A percentile compares a stretch with the other conserved stretches of the same genome.
phyloP scores from a whole-genome alignment of 2,797 vertebrate species.

The Borostomias antarcticus region DNA sequence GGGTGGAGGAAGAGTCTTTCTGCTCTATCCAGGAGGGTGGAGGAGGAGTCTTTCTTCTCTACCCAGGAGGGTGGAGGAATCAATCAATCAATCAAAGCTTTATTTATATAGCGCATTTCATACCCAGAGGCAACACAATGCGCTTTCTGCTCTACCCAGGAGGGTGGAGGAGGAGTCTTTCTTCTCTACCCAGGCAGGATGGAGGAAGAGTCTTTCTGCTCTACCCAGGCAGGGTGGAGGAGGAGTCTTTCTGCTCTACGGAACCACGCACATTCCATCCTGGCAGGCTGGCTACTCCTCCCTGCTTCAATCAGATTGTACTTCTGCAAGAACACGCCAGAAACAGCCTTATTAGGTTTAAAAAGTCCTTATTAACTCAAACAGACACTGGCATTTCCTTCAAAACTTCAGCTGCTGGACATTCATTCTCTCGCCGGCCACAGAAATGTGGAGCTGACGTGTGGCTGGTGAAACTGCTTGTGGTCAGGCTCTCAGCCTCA shows the following conservation, averaged over 20 bases:
- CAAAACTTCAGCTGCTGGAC: slow-evolving; percentile 22
- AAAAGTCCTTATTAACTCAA: slow-evolving; percentile 50
- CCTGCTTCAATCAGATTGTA: slow-evolving; percentile 20
- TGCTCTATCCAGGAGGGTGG: slow-evolving; percentile 26
- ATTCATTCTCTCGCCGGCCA: slow-evolving; percentile 6
- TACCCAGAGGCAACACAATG: too few species aligned
- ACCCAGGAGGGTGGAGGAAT: too few species aligned
- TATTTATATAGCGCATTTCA: too few species aligned
- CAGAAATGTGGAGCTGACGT: slow-evolving; percentile 32
- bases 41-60: slow-evolving; percentile 33
- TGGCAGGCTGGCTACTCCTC: slow-evolving; percentile 31
- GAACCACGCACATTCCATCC: slow-evolving; percentile 35
- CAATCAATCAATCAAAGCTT: too few species aligned
- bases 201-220: too few species aligned
- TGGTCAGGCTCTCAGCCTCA: slow-evolving; percentile 50
- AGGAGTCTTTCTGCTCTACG: slow-evolving; percentile 32
- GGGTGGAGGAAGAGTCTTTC: slow-evolving; percentile 31
- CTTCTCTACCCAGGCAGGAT: slow-evolving; percentile 21
- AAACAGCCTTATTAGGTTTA: slow-evolving; percentile 51
- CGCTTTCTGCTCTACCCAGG: too few species aligned
- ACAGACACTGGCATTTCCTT: slow-evolving; percentile 55
- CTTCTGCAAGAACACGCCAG: slow-evolving; percentile 33
- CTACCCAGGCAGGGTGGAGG: slow-evolving; percentile 29
- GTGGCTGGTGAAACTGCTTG: slow-evolving; percentile 39
- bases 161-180: too few species aligned